Evolutionary conservation across 2,797 vertebrate species (phyloP), one percentile per base, ranked within the genome.

Genomic region (Macropodus opercularis): DNA sequence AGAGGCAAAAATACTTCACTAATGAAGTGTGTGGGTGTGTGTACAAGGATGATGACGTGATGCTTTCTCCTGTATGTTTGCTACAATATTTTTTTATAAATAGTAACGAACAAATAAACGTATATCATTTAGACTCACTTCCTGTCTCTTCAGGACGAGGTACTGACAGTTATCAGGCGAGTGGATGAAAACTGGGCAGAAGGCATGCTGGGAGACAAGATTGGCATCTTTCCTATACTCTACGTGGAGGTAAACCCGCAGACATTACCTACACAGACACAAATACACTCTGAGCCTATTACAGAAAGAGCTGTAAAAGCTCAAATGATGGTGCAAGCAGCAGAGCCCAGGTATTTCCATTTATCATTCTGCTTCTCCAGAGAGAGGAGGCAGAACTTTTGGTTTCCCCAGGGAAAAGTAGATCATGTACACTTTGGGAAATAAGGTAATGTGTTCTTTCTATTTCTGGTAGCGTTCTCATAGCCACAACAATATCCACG

Each of bases 171-270:
- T 81, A 98, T 99, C 86, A 95, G 98, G 77, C 93, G 98, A 85
- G 96, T 99, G 84, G 97, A 99, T 73, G 98, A 99, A 81, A 99
- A 98, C 90, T 99, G 98, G 98, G 98, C 98, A 11, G 98, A 99
- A 90, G 97, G 97, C 85, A 98, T 97, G 96, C 90, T 99, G 86
- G 96, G 98, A 87, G 98, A 98, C 91, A 98, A 97, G 91, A 96
- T 98, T 51, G 98, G 98, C 56, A 98, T 99, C 85, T 99, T 99
- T 63, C 97, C 98, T 43, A 96, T 98, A 52, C 92, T 98, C 24
- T 99, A 98, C 5, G 96, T 98, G 68, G 97, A 99, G 95, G 98
- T 99, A 92, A 95, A 56, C 69, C n/a, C 31, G 62, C 57, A 44
- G 7, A 56, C 35, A 38, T 69, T 24, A 59, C 29, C 63, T 46